These are phyloP conservation scores for Aphelinus atriplicis DNA, from an alignment of 1,140 invertebrate genomes.

Conservation along the genomic window DNA sequence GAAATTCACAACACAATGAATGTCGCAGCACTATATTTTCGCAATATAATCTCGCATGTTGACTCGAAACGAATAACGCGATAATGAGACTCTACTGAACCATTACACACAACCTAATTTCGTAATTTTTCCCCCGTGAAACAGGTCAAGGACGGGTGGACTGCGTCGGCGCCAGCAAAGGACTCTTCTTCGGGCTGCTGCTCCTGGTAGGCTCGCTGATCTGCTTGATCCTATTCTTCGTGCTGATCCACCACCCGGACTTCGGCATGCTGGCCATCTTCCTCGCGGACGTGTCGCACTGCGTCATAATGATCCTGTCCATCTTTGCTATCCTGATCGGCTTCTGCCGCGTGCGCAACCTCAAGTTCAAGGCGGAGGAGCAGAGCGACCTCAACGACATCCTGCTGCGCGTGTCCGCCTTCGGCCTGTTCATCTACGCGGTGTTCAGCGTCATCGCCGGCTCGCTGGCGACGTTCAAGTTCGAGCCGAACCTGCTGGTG, in stretches of 20 bases:
- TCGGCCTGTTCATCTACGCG: constrained; percentile 91
- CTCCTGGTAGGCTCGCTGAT: constrained; percentile 90
- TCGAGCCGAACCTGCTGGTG: constrained; percentile 87
- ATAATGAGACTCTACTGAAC: too few relatives aligned
- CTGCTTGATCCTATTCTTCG: constrained; percentile 94
- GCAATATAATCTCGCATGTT: too few relatives aligned
- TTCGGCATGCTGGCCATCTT: constrained; percentile 86
- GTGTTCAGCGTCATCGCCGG: constrained; percentile 94
- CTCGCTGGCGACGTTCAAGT: constrained; percentile 81
- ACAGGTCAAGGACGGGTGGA: constrained; percentile 83
- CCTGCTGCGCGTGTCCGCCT: constrained; percentile 87
- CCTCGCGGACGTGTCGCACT: constrained; percentile 89
- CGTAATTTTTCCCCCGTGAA: constrained; percentile 9
- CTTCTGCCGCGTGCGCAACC: constrained; percentile 81
- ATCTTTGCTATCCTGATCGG: constrained; percentile 90
- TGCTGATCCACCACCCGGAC: constrained; percentile 84
- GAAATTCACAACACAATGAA: too few relatives aligned
- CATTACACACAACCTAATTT: too few relatives aligned
- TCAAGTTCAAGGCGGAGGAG: constrained; percentile 90
- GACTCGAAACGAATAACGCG: too few relatives aligned
- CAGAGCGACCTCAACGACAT: constrained; percentile 91
- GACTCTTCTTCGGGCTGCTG: constrained; percentile 92
- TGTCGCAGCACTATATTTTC: too few relatives aligned
- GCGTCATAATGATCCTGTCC: constrained; percentile 85
- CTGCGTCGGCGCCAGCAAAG: constrained; percentile 91